Evolutionary conservation across 2,797 vertebrate genomes (phyloP), one percentile per base, ranked within the genome.

Genomic region (Sebastes hubbsi): DNA sequence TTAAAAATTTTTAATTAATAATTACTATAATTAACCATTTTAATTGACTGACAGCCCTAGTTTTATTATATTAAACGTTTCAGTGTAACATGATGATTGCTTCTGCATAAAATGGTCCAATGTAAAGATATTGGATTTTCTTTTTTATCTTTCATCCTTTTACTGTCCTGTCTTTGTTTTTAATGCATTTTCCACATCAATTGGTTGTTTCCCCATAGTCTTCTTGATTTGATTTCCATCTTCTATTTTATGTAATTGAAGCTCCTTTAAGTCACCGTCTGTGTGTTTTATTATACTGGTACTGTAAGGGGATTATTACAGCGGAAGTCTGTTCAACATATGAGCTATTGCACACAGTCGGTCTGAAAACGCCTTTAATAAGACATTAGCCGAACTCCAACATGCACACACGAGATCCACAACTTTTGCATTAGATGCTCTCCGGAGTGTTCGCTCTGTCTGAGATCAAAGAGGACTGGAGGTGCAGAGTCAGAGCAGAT

Each of bases 401-500:
- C 13, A n/a, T 2, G 34, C 62, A 38, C 46, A 30, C 9, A n/a
- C 1, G 8, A 20, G 30, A 68, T 52, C 61, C 24, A 61, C 64
- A 68, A 63, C 73, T 82, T 81, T 49, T 68, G 59, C 71, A 72
- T 80, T 36, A 71, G 75, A 5, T 27, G 56, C 46, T 79, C 70
- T 82, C 52, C 6, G 14, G 70, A 76, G 73, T 72, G 46, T 76
- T 70, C 49, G 61, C 66, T 73, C 13, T n/a, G 76, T 64, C 63
- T 78, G 49, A 83, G 75, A 80, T 89, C 83, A 84, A 67, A 89
- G 88, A 56, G 56, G 52, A 63, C 52, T 77, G 72, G 75, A 82
- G 75, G 78, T 58, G 68, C 73, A 76, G 25, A 86, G 80, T 84
- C 71, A 3, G 82, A 42, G 80, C 55, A 80, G 78, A 87, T 90